Evolutionary conservation across 2,888 invertebrate species (phyloP).

Genomic region (Philonicus albiceps): DNA sequence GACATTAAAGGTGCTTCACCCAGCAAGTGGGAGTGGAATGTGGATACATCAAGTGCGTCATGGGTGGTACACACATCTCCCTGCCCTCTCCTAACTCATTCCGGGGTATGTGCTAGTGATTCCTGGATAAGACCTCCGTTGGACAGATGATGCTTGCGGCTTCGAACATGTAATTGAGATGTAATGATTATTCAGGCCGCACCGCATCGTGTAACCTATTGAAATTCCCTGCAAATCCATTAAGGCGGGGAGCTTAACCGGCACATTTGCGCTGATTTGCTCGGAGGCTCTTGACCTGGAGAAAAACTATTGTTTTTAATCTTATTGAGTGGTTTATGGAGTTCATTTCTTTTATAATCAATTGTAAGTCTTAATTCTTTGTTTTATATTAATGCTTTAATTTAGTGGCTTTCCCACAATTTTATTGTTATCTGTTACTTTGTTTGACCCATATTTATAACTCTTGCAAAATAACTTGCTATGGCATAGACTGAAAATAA

Average conservation of each 20-base stretch:
- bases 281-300: background rate
- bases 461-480: too few relatives aligned
- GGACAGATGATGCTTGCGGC: slow-evolving; percentile 19
- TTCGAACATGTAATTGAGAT: slow-evolving; percentile 31
- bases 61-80: background rate
- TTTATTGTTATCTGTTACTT: too few relatives aligned
- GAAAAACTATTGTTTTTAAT: background rate
- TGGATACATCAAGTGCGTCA: slow-evolving; percentile 19
- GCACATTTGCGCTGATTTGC: background rate
- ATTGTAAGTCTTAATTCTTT: background rate
- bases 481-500: too few relatives aligned
- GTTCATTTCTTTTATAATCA: background rate
- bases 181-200: slow-evolving; percentile 21
- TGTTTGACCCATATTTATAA: too few relatives aligned
- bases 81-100: background rate
- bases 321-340: background rate
- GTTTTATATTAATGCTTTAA: background rate
- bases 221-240: background rate
- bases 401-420: too few relatives aligned
- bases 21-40: slow-evolving; percentile 12
- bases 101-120: background rate
- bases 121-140: slow-evolving; percentile 28
- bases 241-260: background rate
- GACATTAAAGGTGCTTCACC: slow-evolving; percentile 46
- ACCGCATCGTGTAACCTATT: background rate